Conservation (phyloP, 2,888 invertebrate species). For the Caenorhabditis sp. region DNA sequence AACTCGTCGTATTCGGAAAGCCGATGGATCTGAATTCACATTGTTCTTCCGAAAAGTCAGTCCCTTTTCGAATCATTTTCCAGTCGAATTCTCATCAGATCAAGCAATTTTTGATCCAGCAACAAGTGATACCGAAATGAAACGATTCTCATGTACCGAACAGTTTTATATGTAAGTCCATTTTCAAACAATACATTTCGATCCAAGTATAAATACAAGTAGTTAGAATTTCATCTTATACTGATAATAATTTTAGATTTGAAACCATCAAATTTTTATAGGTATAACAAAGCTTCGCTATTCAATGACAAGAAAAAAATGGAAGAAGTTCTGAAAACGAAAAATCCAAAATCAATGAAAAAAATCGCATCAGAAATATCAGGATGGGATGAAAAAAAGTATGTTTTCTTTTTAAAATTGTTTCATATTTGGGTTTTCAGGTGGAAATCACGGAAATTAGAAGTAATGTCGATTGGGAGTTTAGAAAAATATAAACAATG, state of each 20-base stretch:
- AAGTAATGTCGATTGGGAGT: constrained; percentile 45
- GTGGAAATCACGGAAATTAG: constrained; percentile 39
- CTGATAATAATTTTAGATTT: too few relatives aligned
- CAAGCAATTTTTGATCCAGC: not conserved
- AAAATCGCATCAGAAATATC: constrained; percentile 11
- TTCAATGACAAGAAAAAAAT: constrained; percentile 9
- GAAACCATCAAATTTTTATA: constrained; percentile 6
- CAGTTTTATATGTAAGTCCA: constrained; percentile 37
- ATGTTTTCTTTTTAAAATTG: not conserved
- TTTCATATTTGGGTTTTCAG: constrained; percentile 17
- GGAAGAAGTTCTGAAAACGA: constrained; percentile 8
- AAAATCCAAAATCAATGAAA: constrained; percentile 31
- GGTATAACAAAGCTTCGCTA: constrained; percentile 34
- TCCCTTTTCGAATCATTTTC: constrained; percentile 40
- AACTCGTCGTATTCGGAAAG: constrained; percentile 18
- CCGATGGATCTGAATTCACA: constrained; percentile 21
- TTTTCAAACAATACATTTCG: not conserved
- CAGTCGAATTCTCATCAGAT: constrained; percentile 18
- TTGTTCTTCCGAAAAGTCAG: constrained; percentile 36
- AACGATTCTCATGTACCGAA: constrained; percentile 24
- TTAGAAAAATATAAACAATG: constrained; percentile 39
- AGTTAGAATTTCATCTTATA: too few relatives aligned
- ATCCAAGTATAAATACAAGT: not conserved
- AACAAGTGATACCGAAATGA: not conserved
- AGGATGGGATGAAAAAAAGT: constrained; percentile 21